Conservation (phyloP, 2,797 vertebrate genomes). For the Lagorchestes hirsutus region DNA sequence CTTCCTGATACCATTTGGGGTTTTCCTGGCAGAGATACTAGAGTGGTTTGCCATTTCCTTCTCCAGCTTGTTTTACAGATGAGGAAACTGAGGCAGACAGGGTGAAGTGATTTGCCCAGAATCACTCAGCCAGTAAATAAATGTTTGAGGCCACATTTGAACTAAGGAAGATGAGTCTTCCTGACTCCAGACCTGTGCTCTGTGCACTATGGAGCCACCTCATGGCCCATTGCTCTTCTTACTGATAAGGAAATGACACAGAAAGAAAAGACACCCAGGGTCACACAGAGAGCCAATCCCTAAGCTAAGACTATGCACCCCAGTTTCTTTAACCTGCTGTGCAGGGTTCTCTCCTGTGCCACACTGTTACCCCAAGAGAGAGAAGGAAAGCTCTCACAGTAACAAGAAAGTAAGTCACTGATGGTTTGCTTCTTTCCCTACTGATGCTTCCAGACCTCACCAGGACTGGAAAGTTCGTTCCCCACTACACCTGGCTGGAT, state of each 20-base stretch:
- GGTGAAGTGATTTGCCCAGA: not conserved
- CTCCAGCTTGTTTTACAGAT: not conserved
- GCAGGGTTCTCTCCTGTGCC: not conserved
- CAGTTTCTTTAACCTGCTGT: not conserved
- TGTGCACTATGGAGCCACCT: not conserved
- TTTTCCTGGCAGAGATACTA: not conserved
- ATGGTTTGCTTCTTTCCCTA: not conserved
- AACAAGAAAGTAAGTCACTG: not conserved
- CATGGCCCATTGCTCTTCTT: not conserved
- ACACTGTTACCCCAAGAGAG: not conserved
- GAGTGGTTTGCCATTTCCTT: not conserved
- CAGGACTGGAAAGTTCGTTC: not conserved
- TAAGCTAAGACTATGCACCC: not conserved
- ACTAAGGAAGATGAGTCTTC: not conserved
- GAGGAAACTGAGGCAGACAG: not conserved
- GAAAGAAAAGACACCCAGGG: not conserved
- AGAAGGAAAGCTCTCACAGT: not conserved
- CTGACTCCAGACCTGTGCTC: not conserved
- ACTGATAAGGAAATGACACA: not conserved
- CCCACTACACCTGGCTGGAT: not conserved
- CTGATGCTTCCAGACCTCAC: not conserved
- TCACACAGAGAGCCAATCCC: not conserved
- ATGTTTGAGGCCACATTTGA: not conserved
- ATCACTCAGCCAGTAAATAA: not conserved
- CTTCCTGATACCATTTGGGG: not conserved